Evolutionary conservation across 2,113 vertebrate genomes (phyloP), one percentile per base, ranked within the genome.

Genomic region (Phrynosoma blainvillii): DNA sequence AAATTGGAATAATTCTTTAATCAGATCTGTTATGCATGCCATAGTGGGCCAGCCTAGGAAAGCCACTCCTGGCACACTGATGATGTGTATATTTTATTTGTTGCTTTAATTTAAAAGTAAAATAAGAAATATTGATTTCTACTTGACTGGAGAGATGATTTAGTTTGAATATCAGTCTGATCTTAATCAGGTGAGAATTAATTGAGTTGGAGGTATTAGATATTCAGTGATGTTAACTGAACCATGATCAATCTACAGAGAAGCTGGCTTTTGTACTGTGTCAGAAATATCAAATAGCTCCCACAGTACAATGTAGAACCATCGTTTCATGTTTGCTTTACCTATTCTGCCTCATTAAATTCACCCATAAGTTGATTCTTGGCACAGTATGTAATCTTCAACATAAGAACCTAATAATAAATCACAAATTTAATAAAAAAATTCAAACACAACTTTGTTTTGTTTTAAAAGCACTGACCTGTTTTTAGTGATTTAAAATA

Each of bases 91-190:
- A 94, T 97, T 97, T 97, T 93, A 96, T 95, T 96, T 96, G 94
- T 97, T 98, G 95, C 95, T 96, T 95, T 97, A 97, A 99, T 99
- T 98, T 99, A 98, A 98, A 98, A 98, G 98, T 98, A 98, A 98
- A 97, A 99, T 98, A 96, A 97, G 96, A 97, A 95, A 97, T 97
- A 97, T 96, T 95, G 97, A 97, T 98, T 98, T 98, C 98, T 98
- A 97, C 97, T 98, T 96, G 97, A 97, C 97, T 98, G 97, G 98
- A 98, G 97, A 96, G 97, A 94, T 97, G 97, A 98, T 98, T 97
- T 98, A 97, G 97, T 98, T 98, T 98, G 97, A 97, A 97, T 98
- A 98, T 97, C 97, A 94, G 95, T 93, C 95, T 95, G 94, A 95
- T 96, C 96, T 97, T 97, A 97, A 98, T 98, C 97, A 97, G 97